Evolutionary conservation across 2,797 vertebrate genomes (phyloP), one percentile per base, ranked within the genome.

Genomic region (Hypotaenidia philippensis): DNA sequence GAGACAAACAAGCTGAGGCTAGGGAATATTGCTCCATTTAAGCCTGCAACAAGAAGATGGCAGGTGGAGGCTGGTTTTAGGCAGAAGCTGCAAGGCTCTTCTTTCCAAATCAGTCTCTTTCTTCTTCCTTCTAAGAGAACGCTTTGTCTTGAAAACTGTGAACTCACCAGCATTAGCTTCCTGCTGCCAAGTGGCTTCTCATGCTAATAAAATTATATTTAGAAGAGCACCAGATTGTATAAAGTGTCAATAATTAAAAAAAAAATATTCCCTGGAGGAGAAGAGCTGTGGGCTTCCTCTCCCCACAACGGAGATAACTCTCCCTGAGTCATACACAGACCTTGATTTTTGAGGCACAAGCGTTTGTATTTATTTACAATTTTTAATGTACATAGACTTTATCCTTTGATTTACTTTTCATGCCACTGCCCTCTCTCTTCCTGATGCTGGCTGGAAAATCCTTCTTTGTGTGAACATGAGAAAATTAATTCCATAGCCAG

Each of bases 181-280:
- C 83, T 87, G 74, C 81, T 94, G 92, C 53, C 84, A 91, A 95
- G 68, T 85, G 79, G 11, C 29, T 94, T 93, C 56, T 93, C 40
- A 94, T 93, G 94, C 45, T 95, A 95, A 96, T 95, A 96, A 95
- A 95, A 91, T 60, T 92, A 80, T 93, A 89, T 96, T 94, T 96
- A 96, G 94, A 93, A 85, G 82, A 87, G 56, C 3, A 38, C 27
- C 94, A 87, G 89, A 96, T 95, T 95, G 91, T 84, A 70, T 74
- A 80, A 90, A 85, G 83, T 94, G 87, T 93, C 93, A 91, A 83
- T 93, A 92, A 94, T 80, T 68, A 12, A 55, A 84, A 82, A 83
- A 57, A 79, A 4, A 55, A 0, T 75, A 50, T 9, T 69, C 44
- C 60, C 64, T n/a, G 60, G 25, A 89, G 91, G 32, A 87, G 71